Evolutionary conservation across 2,797 vertebrate species (phyloP).

Genomic region (Erethizon dorsatum): DNA sequence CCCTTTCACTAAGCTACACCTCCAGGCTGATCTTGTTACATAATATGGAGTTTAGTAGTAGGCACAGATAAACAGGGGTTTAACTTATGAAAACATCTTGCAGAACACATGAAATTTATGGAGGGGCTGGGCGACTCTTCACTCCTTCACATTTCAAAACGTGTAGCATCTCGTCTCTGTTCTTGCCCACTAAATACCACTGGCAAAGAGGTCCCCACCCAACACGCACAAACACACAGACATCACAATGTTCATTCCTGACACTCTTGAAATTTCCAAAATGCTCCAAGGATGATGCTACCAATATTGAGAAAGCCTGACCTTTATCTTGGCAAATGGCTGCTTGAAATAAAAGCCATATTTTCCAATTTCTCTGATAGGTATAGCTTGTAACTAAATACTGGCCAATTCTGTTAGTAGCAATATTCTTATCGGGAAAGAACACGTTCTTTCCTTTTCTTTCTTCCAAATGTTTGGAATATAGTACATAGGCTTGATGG

Average conservation of each 20-base stretch:
- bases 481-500: neutral
- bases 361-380: conserved; percentile 20
- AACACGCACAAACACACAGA: neutral
- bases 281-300: neutral
- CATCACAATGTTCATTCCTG: neutral
- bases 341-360: neutral
- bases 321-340: neutral
- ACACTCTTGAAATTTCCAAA: neutral
- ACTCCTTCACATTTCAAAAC: neutral
- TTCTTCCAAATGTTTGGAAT: neutral
- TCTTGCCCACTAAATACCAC: neutral
- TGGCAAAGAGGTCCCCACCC: neutral
- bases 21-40: neutral
- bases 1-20: too few relatives aligned
- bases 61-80: neutral
- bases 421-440: neutral
- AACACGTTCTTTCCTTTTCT: neutral
- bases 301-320: neutral
- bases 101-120: neutral
- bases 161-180: neutral
- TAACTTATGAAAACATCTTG: neutral
- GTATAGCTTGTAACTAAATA: neutral
- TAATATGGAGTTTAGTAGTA: neutral
- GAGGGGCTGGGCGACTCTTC: neutral
- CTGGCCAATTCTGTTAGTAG: neutral